A percentile compares a stretch with the other conserved stretches of the same genome.
Evolutionary conservation across 1,140 invertebrate species (phyloP).

Genomic region (Globodera rostochiensis): DNA sequence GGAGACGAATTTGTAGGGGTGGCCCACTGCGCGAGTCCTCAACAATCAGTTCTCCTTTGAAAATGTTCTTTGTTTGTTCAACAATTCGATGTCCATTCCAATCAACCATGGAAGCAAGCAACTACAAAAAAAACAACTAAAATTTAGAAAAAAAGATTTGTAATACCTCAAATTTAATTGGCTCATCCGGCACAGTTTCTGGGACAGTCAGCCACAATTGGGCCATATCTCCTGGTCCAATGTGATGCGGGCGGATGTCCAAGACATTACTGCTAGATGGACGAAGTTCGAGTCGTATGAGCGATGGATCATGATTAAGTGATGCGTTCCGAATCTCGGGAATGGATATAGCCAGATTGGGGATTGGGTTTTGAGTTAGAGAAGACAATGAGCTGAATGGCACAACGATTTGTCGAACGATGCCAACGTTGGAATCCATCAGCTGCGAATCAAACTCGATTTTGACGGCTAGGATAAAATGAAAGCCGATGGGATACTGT

Average conservation of each 20-base stretch:
- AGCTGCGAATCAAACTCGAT: neutral
- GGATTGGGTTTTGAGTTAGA: neutral
- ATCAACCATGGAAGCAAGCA: slow-evolving; percentile 8
- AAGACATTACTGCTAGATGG: neutral
- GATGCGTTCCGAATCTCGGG: neutral
- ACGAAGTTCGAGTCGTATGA: neutral
- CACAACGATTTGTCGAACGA: slow-evolving; percentile 4
- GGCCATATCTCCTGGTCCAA: neutral
- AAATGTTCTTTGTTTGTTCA: neutral
- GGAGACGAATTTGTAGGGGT: neutral
- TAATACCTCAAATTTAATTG: neutral
- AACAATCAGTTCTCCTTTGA: slow-evolving; percentile 6
- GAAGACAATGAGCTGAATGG: neutral
- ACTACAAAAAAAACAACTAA: slow-evolving; percentile 12
- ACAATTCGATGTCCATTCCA: neutral
- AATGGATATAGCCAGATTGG: neutral
- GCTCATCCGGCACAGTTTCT: slow-evolving; percentile 9
- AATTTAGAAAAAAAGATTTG: neutral
- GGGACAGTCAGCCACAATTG: slow-evolving; percentile 10
- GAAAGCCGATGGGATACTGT: neutral
- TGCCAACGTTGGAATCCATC: neutral
- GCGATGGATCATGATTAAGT: neutral
- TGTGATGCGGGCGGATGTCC: slow-evolving; percentile 14
- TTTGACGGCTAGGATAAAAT: neutral
- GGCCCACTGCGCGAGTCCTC: neutral